Conservation (phyloP, 2,888 invertebrate genomes). For the Abscondita cerata region DNA sequence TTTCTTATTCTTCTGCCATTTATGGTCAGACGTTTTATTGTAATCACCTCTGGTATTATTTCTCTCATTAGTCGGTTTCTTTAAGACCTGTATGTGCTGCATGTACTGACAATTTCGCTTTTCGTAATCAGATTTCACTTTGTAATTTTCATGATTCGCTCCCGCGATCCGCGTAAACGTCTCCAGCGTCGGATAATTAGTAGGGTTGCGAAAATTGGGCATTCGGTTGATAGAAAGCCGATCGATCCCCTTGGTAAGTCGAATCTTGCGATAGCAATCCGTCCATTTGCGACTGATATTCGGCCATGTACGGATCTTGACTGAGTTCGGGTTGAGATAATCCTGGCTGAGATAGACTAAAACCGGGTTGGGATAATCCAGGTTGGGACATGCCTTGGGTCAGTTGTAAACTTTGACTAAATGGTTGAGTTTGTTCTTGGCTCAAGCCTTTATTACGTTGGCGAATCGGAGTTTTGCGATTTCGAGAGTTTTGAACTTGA, state of each 20-base stretch:
- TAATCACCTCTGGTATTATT: conserved; percentile 41
- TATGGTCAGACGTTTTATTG: conserved; percentile 20
- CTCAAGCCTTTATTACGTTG: conserved; percentile 45
- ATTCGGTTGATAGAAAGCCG: conserved; percentile 65
- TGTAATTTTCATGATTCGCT: conserved; percentile 54
- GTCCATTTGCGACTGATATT: conserved; percentile 93
- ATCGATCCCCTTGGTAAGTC: conserved; percentile 63
- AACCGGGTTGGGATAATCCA: conserved; percentile 72
- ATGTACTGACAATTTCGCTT: conserved; percentile 52
- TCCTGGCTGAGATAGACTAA: conserved; percentile 72
- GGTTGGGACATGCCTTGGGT: conserved; percentile 79
- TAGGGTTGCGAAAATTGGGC: conserved; percentile 72
- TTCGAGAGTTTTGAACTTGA: conserved; percentile 56
- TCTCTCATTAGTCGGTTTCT: conserved; percentile 47
- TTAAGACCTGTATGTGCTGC: conserved; percentile 47
- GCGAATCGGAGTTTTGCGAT: conserved; percentile 36
- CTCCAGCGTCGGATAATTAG: conserved; percentile 61
- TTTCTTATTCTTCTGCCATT: conserved; percentile 20
- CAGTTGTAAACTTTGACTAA: conserved; percentile 72
- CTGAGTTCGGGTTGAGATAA: conserved; percentile 76
- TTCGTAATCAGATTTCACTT: conserved; percentile 54
- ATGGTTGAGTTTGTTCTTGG: conserved; percentile 59
- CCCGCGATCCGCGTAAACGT: conserved; percentile 53
- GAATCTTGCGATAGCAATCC: conserved; percentile 88
- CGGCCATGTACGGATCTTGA: conserved; percentile 84